These are phyloP conservation scores for Oncorhynchus gorbuscha DNA, from an alignment of 2,113 vertebrate genomes.

Conservation along the genomic window DNA sequence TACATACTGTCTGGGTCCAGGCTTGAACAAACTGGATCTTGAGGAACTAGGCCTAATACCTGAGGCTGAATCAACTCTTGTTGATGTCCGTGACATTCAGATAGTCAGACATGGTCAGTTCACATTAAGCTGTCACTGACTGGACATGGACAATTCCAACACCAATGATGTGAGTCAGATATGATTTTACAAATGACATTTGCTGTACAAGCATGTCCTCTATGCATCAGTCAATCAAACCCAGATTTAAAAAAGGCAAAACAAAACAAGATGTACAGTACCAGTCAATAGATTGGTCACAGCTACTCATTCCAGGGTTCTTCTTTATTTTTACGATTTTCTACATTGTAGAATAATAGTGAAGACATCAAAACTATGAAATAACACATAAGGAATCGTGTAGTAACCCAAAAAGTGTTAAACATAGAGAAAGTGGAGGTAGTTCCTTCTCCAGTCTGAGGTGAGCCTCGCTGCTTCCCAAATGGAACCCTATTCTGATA, in stretches of 20 bases:
- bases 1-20: background rate
- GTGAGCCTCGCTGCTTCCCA: background rate
- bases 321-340: no score
- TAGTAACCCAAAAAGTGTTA: no score
- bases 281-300: no score
- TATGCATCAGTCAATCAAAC: background rate
- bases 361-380: no score
- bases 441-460: conserved; percentile 25
- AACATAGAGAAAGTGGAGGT: conserved; percentile 33
- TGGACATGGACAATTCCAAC: conserved; percentile 31
- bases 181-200: conserved; percentile 57
- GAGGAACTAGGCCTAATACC: conserved; percentile 16
- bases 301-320: no score
- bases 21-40: conserved; percentile 1
- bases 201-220: conserved; percentile 15
- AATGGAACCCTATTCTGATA: no score
- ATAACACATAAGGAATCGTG: no score
- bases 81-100: conserved; percentile 53
- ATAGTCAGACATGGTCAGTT: conserved; percentile 60
- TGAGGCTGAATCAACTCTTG: conserved; percentile 11
- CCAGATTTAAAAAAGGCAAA: no score
- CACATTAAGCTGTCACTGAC: conserved; percentile 43
- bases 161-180: conserved; percentile 31
- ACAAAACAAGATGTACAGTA: no score
- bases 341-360: no score